phyloP scores from a whole-genome alignment of 2,113 vertebrate species.

The Mustela nigripes region DNA sequence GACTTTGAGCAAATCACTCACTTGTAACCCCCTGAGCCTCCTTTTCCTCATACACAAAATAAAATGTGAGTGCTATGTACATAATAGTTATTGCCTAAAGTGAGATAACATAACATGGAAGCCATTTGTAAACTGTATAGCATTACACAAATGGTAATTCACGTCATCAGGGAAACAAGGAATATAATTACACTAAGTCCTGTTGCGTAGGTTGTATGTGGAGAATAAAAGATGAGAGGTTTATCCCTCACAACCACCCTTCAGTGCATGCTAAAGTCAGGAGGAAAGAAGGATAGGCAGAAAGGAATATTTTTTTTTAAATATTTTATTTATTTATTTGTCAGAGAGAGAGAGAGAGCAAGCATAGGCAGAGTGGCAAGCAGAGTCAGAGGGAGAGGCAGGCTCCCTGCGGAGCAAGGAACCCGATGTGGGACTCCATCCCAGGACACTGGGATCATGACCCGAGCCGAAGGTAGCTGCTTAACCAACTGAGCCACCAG shows the following conservation, averaged over 20 bases:
- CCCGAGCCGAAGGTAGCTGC: no score
- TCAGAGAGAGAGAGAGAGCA: no score
- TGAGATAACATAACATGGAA: not conserved
- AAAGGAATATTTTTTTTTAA: not conserved
- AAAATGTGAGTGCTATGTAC: not conserved
- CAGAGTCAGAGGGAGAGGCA: no score
- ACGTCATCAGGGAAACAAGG: not conserved
- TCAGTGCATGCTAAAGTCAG: not conserved
- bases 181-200: not conserved
- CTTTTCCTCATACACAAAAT: not conserved
- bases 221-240: not conserved
- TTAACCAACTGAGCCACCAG: no score
- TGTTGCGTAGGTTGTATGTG: not conserved
- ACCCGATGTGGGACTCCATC: no score
- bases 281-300: not conserved
- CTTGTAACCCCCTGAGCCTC: not conserved
- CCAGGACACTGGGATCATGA: no score
- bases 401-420: no score
- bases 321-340: no score
- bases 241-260: not conserved
- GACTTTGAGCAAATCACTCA: conserved; percentile 8
- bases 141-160: not conserved
- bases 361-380: no score
- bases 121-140: not conserved
- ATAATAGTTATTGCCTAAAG: not conserved